A percentile compares a stretch with the other conserved stretches of the same genome.
Evolutionary conservation across 2,888 invertebrate genomes (phyloP).

Genomic region (Notodromas monacha): DNA sequence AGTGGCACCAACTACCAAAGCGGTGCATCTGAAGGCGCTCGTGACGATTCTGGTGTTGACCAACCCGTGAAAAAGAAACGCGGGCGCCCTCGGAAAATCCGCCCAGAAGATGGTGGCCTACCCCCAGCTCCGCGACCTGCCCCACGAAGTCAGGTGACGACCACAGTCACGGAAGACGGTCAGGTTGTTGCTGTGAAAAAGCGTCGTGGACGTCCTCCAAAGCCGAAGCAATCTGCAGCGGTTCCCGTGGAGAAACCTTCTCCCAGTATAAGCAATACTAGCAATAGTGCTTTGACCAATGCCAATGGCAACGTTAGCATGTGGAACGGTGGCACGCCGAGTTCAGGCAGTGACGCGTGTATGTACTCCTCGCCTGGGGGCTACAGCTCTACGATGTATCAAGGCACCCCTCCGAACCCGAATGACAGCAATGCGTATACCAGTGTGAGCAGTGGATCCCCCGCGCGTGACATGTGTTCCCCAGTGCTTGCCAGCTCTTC

Average conservation of each 20-base stretch:
- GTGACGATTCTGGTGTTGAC: background rate
- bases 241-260: background rate
- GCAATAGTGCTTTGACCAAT: too few relatives aligned
- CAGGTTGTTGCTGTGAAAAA: slow-evolving; percentile 4
- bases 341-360: background rate
- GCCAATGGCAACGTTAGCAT: background rate
- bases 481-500: too few relatives aligned
- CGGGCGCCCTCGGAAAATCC: slow-evolving; percentile 31
- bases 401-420: background rate
- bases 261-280: too few relatives aligned
- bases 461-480: too few relatives aligned
- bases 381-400: background rate
- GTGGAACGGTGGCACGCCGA: background rate
- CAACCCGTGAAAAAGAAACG: slow-evolving; percentile 11
- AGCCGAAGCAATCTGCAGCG: background rate
- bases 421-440: background rate
- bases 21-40: slow-evolving; percentile 5
- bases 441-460: background rate
- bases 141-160: background rate
- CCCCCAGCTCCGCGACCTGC: background rate
- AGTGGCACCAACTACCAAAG: background rate
- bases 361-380: background rate
- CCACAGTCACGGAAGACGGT: background rate
- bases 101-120: background rate
- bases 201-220: background rate